Percentiles rank a stretch among this genome's conserved stretches.
phyloP scores from a whole-genome alignment of 2,113 vertebrate genomes.

The Labeo catla region DNA sequence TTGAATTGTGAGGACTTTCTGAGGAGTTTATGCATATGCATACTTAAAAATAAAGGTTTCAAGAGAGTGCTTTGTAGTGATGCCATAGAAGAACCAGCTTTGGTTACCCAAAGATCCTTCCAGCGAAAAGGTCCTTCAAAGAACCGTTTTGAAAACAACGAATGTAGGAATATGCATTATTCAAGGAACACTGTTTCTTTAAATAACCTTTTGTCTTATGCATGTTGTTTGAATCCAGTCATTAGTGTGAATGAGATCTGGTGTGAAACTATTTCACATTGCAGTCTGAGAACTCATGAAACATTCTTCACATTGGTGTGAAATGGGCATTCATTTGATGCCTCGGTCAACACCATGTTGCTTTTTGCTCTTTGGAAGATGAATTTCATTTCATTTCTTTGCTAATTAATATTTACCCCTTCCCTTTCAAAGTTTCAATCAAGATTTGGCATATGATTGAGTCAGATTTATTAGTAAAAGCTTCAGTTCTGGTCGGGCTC shows the following conservation, averaged over 20 bases:
- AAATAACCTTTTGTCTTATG: background rate
- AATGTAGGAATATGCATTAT: background rate
- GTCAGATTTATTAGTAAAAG: background rate
- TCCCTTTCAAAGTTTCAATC: background rate
- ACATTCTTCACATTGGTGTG: background rate
- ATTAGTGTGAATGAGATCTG: background rate
- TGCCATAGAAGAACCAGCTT: background rate
- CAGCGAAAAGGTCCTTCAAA: background rate
- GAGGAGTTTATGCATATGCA: background rate
- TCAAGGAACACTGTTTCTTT: background rate
- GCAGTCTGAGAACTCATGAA: background rate
- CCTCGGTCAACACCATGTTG: background rate
- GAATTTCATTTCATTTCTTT: background rate
- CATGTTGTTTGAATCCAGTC: background rate
- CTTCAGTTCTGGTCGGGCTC: background rate
- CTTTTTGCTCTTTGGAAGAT: background rate
- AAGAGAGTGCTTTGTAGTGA: background rate
- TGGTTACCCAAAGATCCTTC: background rate
- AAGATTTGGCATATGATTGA: background rate
- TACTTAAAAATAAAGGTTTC: background rate
- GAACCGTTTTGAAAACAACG: background rate
- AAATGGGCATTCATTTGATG: background rate
- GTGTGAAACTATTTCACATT: slow-evolving; percentile 9
- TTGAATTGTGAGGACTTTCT: background rate
- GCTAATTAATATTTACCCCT: slow-evolving; percentile 22